phyloP scores from a whole-genome alignment of 2,888 invertebrate species.

The Hyalella azteca region DNA sequence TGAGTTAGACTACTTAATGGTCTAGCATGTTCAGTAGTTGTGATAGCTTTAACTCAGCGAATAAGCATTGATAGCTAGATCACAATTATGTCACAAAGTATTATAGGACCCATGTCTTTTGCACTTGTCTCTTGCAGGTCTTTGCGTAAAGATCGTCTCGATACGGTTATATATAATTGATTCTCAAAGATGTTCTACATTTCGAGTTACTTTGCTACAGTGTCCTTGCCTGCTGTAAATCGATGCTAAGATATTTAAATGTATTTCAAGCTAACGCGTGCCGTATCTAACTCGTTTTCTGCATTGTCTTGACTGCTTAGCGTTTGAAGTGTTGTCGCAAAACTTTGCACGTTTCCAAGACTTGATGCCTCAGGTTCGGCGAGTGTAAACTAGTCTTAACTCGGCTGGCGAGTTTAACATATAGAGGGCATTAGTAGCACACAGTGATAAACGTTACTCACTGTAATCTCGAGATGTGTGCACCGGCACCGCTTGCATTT shows the following conservation, averaged over 20 bases:
- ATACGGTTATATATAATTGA: neutral
- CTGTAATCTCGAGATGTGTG: too few species aligned
- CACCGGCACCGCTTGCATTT: too few species aligned
- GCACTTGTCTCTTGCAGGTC: constrained; percentile 15
- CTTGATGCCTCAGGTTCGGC: too few species aligned
- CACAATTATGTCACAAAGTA: constrained; percentile 33
- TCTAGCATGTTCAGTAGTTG: constrained; percentile 8
- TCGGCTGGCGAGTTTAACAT: too few species aligned
- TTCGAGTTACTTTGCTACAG: neutral
- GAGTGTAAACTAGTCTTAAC: too few species aligned
- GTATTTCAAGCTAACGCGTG: too few species aligned
- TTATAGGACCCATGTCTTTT: constrained; percentile 18
- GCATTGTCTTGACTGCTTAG: too few species aligned
- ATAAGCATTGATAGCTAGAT: constrained; percentile 28
- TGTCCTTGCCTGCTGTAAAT: neutral
- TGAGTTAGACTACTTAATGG: neutral
- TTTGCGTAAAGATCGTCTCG: neutral
- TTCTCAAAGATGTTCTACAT: constrained; percentile 15
- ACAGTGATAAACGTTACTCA: too few species aligned
- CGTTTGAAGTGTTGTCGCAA: neutral
- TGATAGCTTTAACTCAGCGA: constrained; percentile 25
- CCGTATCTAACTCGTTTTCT: too few species aligned
- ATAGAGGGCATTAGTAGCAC: too few species aligned
- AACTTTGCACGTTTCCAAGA: neutral
- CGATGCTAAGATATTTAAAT: too few species aligned